Evolutionary conservation across 2,888 invertebrate species (phyloP), one percentile per base, ranked within the genome.

Genomic region (Eupithecia centaureata): DNA sequence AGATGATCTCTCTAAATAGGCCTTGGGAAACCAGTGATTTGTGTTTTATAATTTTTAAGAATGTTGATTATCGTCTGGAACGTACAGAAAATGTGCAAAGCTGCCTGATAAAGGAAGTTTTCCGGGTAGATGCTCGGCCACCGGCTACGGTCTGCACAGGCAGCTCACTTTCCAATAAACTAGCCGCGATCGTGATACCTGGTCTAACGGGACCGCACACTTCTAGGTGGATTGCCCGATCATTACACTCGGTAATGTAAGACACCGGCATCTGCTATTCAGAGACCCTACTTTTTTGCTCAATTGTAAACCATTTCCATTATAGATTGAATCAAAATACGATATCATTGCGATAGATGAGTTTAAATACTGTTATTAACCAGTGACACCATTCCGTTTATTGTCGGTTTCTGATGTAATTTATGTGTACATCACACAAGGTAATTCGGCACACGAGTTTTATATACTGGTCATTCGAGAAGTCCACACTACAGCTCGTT

Each of bases 141-240:
- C 84, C 78, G 81, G 83, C 85, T 78, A 86, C 86, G 86, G 84
- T 82, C 85, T 84, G 81, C 79, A 84, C 86, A 86, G 82, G 84
- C 86, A 86, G 82, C 87, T 89, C 85, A 88, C 90, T 92, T 91
- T 91, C 91, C 91, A 90, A 91, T 90, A 87, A 89, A 87, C 88
- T 84, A 87, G 86, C 86, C 82, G 77, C 85, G 83, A 84, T 89
- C 88, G 88, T 86, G 89, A 89, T 89, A 89, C 86, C 89, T 85
- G 84, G 82, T 71, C 86, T 91, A 92, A 91, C 92, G 91, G 92
- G 90, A 92, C 85, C 81, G 77, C 84, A 83, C 83, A 86, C 85
- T 85, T 85, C 85, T 84, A 83, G 81, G 82, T 81, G 81, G 80
- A 82, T 82, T 77, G 82, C 75, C 76, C 81, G 85, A 83, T 84